Conservation (phyloP, 1,140 invertebrate genomes). For the Pentalonia nigronervosa region DNA sequence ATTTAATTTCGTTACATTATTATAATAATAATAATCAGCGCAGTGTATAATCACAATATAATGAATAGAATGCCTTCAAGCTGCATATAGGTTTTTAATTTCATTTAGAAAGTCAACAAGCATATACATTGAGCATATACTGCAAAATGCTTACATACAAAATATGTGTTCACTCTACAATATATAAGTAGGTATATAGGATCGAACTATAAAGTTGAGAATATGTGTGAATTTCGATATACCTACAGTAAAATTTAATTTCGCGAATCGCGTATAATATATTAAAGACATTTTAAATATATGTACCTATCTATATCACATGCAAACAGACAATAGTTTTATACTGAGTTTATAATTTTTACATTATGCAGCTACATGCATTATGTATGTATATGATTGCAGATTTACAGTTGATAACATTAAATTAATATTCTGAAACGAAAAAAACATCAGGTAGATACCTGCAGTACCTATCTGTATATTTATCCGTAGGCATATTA, state of each 20-base stretch:
- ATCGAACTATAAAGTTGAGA: too few species aligned
- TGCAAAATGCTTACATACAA: background rate
- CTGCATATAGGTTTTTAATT: slow-evolving; percentile 17
- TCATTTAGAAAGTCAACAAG: slow-evolving; percentile 37
- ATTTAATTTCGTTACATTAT: slow-evolving; percentile 42
- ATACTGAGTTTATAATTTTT: background rate
- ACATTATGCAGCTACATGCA: background rate
- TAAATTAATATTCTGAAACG: background rate
- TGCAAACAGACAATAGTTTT: background rate
- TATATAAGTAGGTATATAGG: background rate
- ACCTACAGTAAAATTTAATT: too few species aligned
- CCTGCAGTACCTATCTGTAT: background rate
- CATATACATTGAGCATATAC: background rate
- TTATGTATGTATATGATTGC: background rate
- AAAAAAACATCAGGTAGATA: background rate
- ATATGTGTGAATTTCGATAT: too few species aligned
- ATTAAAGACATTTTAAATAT: too few species aligned
- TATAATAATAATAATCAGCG: background rate
- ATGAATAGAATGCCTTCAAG: slow-evolving; percentile 49
- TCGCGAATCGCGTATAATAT: too few species aligned
- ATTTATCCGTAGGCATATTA: background rate
- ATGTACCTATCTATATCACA: too few species aligned
- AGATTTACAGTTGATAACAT: background rate
- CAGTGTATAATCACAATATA: slow-evolving; percentile 15
- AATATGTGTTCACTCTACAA: background rate